phyloP scores from a whole-genome alignment of 2,797 vertebrate species.

The Falco concolor region DNA sequence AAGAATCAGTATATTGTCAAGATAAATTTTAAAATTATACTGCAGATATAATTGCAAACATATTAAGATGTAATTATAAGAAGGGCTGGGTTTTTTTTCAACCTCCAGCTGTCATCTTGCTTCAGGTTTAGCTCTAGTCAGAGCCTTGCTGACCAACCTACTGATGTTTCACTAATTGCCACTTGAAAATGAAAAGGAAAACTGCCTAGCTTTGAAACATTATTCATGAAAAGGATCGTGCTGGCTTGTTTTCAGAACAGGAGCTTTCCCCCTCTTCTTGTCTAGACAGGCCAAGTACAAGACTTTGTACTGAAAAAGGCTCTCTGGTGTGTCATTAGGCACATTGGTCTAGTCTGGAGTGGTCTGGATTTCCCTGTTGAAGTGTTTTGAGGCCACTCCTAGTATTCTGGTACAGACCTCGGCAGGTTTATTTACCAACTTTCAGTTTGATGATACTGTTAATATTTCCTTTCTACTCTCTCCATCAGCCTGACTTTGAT shows the following conservation, averaged over 20 bases:
- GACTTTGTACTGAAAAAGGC: constrained; percentile 69
- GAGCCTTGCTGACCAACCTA: constrained; percentile 21
- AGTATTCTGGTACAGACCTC: neutral
- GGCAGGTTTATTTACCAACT: neutral
- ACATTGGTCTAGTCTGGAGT: constrained; percentile 15
- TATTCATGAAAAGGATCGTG: constrained; percentile 67
- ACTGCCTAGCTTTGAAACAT: constrained; percentile 35
- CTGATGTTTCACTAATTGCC: constrained; percentile 74
- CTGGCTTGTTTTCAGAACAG: constrained; percentile 72
- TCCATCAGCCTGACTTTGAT: neutral
- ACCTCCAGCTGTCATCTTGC: neutral
- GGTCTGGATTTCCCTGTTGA: neutral
- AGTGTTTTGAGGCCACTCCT: neutral
- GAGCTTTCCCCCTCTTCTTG: constrained; percentile 27
- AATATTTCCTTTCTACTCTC: neutral
- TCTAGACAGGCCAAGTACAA: constrained; percentile 75
- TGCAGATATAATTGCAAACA: neutral
- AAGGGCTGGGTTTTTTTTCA: neutral
- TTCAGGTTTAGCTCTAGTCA: constrained; percentile 26
- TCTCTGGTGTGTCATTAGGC: constrained; percentile 68
- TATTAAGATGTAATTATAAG: neutral
- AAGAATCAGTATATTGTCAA: neutral
- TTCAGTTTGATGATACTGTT: neutral
- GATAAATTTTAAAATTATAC: neutral
- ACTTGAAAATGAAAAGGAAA: constrained; percentile 71